phyloP scores from a whole-genome alignment of 2,797 vertebrate genomes.

The Zonotrichia albicollis region DNA sequence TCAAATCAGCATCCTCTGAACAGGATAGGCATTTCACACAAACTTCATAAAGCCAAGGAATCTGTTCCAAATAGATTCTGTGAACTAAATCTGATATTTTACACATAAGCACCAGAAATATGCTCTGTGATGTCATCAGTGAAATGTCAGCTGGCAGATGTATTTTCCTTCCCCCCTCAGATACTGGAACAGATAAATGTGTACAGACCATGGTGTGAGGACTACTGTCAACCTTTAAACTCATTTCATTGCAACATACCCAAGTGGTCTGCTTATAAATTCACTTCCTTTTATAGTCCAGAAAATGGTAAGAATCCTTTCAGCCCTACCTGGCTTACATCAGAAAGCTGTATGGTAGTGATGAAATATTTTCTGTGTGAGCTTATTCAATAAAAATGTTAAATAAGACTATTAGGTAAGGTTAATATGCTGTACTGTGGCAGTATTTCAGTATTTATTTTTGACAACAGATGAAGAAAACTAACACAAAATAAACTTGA shows the following conservation, averaged over 20 bases:
- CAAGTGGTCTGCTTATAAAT: conserved; percentile 1
- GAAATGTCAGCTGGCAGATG: not conserved
- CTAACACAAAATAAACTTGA: not conserved
- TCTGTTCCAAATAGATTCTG: not conserved
- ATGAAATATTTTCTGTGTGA: not conserved
- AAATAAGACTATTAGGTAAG: not conserved
- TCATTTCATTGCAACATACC: not conserved
- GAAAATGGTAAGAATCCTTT: conserved; percentile 4
- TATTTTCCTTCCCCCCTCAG: not conserved
- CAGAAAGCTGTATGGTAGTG: not conserved
- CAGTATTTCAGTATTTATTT: not conserved
- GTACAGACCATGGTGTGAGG: not conserved
- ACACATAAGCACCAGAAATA: not conserved
- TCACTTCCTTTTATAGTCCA: not conserved
- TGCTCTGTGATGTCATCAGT: not conserved
- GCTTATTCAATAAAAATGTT: not conserved
- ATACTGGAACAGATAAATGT: not conserved
- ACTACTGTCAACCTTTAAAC: not conserved
- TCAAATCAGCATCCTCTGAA: not conserved
- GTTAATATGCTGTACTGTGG: not conserved
- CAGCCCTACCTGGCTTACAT: not conserved
- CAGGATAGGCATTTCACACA: not conserved
- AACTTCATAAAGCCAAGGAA: not conserved
- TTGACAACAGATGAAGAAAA: not conserved
- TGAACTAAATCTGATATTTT: not conserved